phyloP scores from a whole-genome alignment of 2,888 invertebrate genomes.

The Tricholauxania praeusta region DNA sequence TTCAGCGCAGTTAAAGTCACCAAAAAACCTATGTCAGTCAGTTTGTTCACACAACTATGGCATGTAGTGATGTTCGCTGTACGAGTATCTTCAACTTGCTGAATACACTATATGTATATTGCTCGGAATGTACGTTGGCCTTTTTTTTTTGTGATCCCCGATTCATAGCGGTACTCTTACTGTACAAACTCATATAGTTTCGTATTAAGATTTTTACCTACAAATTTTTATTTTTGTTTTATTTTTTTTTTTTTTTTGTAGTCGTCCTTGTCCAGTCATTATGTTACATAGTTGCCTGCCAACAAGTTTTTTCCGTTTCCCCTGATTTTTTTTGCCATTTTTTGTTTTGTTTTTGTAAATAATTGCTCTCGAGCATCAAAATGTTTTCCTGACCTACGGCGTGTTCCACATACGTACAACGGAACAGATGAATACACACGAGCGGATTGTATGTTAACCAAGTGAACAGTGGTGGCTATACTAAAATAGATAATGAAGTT shows the following conservation, averaged over 20 bases:
- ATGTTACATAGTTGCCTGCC: slow-evolving; percentile 22
- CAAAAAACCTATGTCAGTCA: neutral
- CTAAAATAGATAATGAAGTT: too few relatives aligned
- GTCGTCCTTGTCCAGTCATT: slow-evolving; percentile 22
- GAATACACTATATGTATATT: neutral
- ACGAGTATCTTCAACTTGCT: neutral
- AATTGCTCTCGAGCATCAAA: slow-evolving; percentile 23
- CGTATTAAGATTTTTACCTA: neutral
- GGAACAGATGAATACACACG: too few relatives aligned
- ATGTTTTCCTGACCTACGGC: neutral
- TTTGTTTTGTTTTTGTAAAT: slow-evolving; percentile 19
- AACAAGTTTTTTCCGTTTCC: slow-evolving; percentile 19
- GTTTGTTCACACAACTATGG: neutral
- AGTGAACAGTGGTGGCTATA: too few relatives aligned
- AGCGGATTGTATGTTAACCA: too few relatives aligned
- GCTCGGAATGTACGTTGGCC: neutral
- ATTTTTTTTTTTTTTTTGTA: neutral
- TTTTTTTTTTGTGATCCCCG: neutral
- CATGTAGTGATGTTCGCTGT: neutral
- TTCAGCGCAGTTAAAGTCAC: neutral
- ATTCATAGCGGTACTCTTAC: neutral
- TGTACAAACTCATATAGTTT: neutral
- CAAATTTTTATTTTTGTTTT: neutral
- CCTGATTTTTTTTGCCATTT: slow-evolving; percentile 12
- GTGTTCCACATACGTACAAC: too few relatives aligned